Conservation (phyloP, 1,140 invertebrate genomes). For the Heliconius hewitsoni region DNA sequence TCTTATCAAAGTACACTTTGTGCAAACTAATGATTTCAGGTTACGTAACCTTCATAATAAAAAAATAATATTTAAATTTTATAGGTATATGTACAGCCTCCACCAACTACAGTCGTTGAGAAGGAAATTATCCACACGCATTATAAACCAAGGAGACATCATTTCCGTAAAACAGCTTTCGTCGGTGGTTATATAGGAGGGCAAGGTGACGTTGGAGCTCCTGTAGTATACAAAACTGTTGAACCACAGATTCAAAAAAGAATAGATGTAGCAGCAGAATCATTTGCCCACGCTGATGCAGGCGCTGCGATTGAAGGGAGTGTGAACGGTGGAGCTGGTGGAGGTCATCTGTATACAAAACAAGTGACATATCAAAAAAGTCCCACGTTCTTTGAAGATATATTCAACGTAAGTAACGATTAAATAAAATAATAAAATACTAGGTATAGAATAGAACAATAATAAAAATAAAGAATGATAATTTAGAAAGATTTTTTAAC, state of each 20-base stretch:
- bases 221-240: constrained; percentile 39
- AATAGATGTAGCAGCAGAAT: constrained; percentile 58
- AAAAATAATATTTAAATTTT: constrained; percentile 11
- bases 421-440: not conserved
- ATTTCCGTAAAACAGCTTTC: constrained; percentile 59
- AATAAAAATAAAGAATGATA: not conserved
- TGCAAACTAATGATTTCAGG: constrained; percentile 6
- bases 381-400: constrained; percentile 67
- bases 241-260: constrained; percentile 58
- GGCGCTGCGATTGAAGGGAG: constrained; percentile 40
- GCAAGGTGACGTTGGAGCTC: constrained; percentile 38
- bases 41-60: not conserved
- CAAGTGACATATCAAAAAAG: constrained; percentile 57
- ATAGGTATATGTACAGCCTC: constrained; percentile 57
- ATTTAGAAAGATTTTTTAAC: not conserved
- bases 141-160: constrained; percentile 56
- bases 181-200: constrained; percentile 60
- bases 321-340: constrained; percentile 36
- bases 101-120: constrained; percentile 50
- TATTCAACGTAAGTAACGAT: constrained; percentile 65
- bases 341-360: constrained; percentile 54
- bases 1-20: not conserved
- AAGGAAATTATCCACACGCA: constrained; percentile 57
- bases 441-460: too few relatives aligned
- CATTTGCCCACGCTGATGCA: constrained; percentile 41